phyloP scores from a whole-genome alignment of 2,113 vertebrate genomes.

The Lagopus muta region DNA sequence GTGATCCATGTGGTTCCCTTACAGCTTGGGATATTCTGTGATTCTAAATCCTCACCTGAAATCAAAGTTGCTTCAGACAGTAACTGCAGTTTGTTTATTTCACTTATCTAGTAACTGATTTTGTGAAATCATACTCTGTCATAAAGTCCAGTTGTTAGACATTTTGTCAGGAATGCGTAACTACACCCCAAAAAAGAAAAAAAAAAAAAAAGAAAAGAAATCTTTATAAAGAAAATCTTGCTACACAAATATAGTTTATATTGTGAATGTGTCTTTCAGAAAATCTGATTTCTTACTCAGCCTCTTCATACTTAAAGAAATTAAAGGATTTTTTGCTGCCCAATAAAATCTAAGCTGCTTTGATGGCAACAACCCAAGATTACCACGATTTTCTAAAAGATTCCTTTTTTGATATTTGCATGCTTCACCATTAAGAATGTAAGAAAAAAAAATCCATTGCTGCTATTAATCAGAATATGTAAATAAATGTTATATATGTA shows the following conservation, averaged over 20 bases:
- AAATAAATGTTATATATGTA: background rate
- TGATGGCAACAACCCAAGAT: background rate
- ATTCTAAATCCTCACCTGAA: background rate
- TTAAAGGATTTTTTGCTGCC: background rate
- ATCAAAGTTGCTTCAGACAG: background rate
- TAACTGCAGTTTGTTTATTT: background rate
- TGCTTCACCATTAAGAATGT: background rate
- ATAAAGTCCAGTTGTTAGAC: background rate
- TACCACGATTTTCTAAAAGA: background rate
- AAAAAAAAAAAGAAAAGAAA: background rate
- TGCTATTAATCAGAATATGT: background rate
- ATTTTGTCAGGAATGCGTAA: background rate
- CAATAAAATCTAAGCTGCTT: background rate
- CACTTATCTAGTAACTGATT: background rate
- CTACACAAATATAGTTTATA: background rate
- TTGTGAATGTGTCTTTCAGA: background rate
- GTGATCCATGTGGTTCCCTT: background rate
- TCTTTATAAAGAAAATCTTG: background rate
- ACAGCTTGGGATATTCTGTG: background rate
- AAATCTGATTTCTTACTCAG: background rate
- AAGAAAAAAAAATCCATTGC: background rate
- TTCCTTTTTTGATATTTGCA: background rate
- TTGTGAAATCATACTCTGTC: background rate
- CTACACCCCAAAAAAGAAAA: background rate
- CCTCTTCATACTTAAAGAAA: background rate